These are phyloP conservation scores for Sycobia sp. DNA, from an alignment of 1,140 invertebrate species.

Conservation along the genomic window DNA sequence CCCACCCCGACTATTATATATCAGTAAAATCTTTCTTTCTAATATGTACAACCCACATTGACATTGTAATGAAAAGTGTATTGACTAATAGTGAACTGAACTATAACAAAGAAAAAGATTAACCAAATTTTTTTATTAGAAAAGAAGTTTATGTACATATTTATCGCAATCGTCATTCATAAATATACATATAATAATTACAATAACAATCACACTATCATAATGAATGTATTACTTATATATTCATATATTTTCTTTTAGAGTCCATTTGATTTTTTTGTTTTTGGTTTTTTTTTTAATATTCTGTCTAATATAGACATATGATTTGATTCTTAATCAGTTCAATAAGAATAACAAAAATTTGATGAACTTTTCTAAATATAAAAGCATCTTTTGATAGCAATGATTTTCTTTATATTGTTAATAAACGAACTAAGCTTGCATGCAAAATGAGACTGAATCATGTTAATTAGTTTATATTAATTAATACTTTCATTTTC, in stretches of 20 bases:
- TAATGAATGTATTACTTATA: too few relatives aligned
- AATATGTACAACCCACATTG: background rate
- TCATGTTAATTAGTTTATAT: too few relatives aligned
- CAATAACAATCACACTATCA: conserved; percentile 19
- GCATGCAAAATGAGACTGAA: too few relatives aligned
- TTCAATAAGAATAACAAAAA: too few relatives aligned
- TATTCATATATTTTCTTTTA: background rate
- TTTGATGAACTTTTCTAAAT: too few relatives aligned
- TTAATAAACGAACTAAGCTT: too few relatives aligned
- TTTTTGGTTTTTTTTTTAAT: too few relatives aligned
- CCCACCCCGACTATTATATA: background rate
- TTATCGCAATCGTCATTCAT: conserved; percentile 20
- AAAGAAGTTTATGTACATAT: conserved; percentile 47
- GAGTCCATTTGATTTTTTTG: background rate
- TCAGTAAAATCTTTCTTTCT: background rate
- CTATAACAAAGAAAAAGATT: too few relatives aligned
- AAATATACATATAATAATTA: conserved; percentile 17
- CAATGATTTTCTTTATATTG: too few relatives aligned
- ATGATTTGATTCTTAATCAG: conserved; percentile 21
- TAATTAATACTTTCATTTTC: background rate
- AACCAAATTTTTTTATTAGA: conserved; percentile 41
- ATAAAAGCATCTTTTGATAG: too few relatives aligned
- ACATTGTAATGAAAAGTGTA: background rate
- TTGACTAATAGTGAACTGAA: too few relatives aligned
- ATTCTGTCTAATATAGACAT: conserved; percentile 1